Evolutionary conservation across 2,797 vertebrate species (phyloP).

Genomic region (Moxostoma hubbsi): DNA sequence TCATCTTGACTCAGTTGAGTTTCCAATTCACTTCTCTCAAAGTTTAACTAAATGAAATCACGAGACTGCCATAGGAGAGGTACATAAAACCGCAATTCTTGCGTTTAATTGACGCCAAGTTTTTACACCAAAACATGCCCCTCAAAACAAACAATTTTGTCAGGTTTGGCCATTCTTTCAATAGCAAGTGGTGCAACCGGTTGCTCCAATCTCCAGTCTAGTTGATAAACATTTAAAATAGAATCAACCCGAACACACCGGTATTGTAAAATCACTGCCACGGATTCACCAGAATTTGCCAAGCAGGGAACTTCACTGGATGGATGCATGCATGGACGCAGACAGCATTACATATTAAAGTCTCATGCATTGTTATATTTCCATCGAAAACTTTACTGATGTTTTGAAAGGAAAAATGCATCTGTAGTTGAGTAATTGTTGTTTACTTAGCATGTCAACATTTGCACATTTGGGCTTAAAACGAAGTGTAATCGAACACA

Average conservation of each 20-base stretch:
- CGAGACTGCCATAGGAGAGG: not conserved
- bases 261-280: slow-evolving; percentile 23
- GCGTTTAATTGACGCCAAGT: not conserved
- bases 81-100: too few species aligned
- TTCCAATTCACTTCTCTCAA: slow-evolving; percentile 3
- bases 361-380: not conserved
- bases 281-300: slow-evolving; percentile 7
- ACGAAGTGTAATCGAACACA: not conserved
- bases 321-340: slow-evolving; percentile 18
- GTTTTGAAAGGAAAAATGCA: too few species aligned
- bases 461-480: not conserved
- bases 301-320: not conserved
- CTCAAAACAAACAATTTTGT: not conserved
- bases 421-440: not conserved
- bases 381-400: not conserved
- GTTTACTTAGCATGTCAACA: not conserved
- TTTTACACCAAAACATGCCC: slow-evolving; percentile 6
- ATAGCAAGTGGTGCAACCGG: not conserved
- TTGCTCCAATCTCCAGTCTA: not conserved
- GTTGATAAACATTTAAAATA: not conserved
- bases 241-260: not conserved
- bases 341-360: not conserved
- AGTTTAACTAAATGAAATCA: slow-evolving; percentile 28
- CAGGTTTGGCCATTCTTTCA: not conserved
- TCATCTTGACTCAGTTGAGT: not conserved